Evolutionary conservation across 2,113 vertebrate species (phyloP), one percentile per base, ranked within the genome.

Genomic region (Hymenochirus boettgeri): DNA sequence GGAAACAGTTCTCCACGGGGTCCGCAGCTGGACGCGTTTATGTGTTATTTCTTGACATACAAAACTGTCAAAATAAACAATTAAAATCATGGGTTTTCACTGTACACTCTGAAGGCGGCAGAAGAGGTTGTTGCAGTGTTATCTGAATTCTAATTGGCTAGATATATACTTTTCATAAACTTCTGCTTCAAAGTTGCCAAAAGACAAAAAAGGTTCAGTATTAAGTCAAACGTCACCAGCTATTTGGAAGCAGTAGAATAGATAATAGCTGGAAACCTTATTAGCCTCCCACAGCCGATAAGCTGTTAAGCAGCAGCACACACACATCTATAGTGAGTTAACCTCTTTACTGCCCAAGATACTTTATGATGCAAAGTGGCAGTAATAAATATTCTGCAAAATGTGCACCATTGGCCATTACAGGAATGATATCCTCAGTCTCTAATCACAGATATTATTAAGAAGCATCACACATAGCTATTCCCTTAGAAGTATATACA

Each of bases 11-110:
- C 56, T 59, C 46, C 47, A 5, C n/a, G 37, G 33, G 47, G 57
- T 59, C 52, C 65, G 52, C 65, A 69, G 57, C 65, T 60, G 57
- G 65, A 35, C 26, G 25, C 57, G 23, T 47, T 59, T 53, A 60
- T 26, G 57, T 69, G 65, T 53, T 69, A 59, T 33, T 53, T 60
- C 57, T 60, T 58, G 47, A 60, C 65, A 69, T 60, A 69, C 47
- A 60, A 53, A 60, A 69, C 57, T 69, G 65, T 69, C 65, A 69
- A 60, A 69, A 69, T 69, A 69, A 67, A 69, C 56, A 69, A 69
- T 69, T 69, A 69, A 60, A 69, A 69, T 60, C 57, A 22, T 45
- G 48, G 47, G 47, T 19, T 45, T 53, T 53, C 57, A 53, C 23
- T 11, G 48, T 31, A 53, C 39, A 59, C n/a, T 69, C 47, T 69